Evolutionary conservation across 2,797 vertebrate genomes (phyloP).

Genomic region (Chiloscyllium punctatum): DNA sequence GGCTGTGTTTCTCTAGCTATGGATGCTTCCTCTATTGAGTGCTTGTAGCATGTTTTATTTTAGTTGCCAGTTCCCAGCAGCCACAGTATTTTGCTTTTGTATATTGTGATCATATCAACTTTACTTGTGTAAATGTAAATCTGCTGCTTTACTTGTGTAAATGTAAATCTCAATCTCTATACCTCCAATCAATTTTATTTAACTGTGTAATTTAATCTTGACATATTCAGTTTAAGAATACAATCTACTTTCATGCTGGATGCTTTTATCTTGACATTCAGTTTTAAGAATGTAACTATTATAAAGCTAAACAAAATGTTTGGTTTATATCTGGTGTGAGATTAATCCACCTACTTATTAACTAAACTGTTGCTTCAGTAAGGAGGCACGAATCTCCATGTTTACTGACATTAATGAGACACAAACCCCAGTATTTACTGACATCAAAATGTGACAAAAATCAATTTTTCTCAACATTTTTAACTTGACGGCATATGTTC

Average conservation of each 20-base stretch:
- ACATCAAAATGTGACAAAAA: neutral
- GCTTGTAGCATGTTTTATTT: neutral
- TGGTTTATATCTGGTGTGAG: neutral
- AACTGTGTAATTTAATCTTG: neutral
- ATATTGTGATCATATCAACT: neutral
- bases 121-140: neutral
- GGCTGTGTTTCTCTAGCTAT: neutral
- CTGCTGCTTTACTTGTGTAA: neutral
- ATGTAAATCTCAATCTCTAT: neutral
- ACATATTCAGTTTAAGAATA: neutral
- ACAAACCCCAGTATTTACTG: neutral
- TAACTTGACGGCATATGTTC: neutral
- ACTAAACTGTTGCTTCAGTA: conserved; percentile 9
- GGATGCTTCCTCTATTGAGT: neutral
- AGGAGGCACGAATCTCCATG: neutral
- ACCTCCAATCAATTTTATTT: neutral
- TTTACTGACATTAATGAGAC: neutral
- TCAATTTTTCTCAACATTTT: neutral
- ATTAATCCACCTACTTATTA: neutral
- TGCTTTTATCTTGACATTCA: neutral
- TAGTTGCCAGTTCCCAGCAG: neutral
- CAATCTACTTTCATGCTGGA: neutral
- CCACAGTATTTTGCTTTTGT: neutral
- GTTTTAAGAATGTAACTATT: neutral
- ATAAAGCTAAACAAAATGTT: neutral